Base-by-base conservation (phyloP, 2,113 vertebrate species). In the Crocuta crocuta region DNA sequence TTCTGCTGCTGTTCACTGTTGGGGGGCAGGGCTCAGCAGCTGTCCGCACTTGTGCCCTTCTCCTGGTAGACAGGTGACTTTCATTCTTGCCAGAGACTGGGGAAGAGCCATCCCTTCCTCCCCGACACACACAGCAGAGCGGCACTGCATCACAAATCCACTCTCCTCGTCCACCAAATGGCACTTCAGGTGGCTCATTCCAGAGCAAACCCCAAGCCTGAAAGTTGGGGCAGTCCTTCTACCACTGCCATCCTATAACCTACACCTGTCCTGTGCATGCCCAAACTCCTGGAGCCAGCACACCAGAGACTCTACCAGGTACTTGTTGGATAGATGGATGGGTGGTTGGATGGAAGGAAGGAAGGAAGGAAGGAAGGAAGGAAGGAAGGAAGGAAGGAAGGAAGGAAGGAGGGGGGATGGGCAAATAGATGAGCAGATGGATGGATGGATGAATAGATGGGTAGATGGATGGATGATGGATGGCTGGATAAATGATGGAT, bases 351-450 rank as follows among this genome's bases (percentile, higher is more conserved):
- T 43, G 73, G 53, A 16, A 6, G 2, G 43, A 23, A 26, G 16
- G 48, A 3, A 24, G 26, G 8, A 2, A 0, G 17, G n/a, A 7
- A 48, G 53, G 39, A 4, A 5, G 7, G 48, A 4, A 43, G 35
- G 35, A 35, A 35, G 35, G 39, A 39, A 39, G 21, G 10, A 19
- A 3, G 53, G 31, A 7, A 26, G 12, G 11, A 1, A 66, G 26
- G 10, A 7, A 1, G 21, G 19, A 13, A 15, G 58, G 16, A 48
- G 45, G 24, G 33, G 45, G 55, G 33, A 0, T 23, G 26, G 31
- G 1, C 70, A 7, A 16, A 8, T 8, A 3, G n/a, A 15, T 10
- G 31, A n/a, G 8, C 3, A 4, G 33, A 7, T 23, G 23, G 35
- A 35, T 35, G 35, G 35, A 35, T 35, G 48, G 50, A 50, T 50